A percentile compares a stretch with the other conserved stretches of the same genome.
phyloP scores from a whole-genome alignment of 2,888 invertebrate species.

The Flexamia atlantica region DNA sequence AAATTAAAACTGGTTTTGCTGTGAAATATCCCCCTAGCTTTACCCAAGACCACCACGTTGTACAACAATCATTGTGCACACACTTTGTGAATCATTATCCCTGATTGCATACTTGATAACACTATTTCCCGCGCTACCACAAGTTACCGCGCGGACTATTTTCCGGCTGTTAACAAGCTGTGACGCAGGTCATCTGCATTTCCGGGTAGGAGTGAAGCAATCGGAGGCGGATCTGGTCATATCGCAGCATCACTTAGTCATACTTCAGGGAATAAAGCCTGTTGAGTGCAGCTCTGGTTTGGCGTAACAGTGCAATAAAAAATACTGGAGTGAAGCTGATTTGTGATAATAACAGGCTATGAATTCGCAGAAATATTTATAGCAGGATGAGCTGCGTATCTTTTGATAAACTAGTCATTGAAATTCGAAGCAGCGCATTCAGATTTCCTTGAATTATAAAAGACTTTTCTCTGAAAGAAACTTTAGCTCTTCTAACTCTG shows the following conservation, averaged over 20 bases:
- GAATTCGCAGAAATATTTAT: too few relatives aligned
- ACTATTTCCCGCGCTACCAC: background rate
- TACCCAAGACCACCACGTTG: too few relatives aligned
- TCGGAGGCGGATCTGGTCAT: slow-evolving; percentile 6
- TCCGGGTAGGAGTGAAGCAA: slow-evolving; percentile 43
- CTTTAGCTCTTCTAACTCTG: too few relatives aligned
- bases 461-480: too few relatives aligned
- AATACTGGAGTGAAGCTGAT: background rate
- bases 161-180: slow-evolving; percentile 21
- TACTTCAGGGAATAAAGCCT: background rate
- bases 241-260: slow-evolving; percentile 7
- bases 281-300: background rate
- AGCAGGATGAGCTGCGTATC: too few relatives aligned
- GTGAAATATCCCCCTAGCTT: too few relatives aligned
- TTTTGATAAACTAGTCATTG: too few relatives aligned
- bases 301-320: background rate
- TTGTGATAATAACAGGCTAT: background rate
- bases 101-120: background rate
- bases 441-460: too few relatives aligned
- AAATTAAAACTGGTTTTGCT: too few relatives aligned
- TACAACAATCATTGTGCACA: too few relatives aligned
- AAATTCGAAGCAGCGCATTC: too few relatives aligned
- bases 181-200: slow-evolving; percentile 17
- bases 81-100: background rate
- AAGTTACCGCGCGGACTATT: background rate